Evolutionary conservation across 2,888 invertebrate genomes (phyloP).

Genomic region (Dynastes maya): DNA sequence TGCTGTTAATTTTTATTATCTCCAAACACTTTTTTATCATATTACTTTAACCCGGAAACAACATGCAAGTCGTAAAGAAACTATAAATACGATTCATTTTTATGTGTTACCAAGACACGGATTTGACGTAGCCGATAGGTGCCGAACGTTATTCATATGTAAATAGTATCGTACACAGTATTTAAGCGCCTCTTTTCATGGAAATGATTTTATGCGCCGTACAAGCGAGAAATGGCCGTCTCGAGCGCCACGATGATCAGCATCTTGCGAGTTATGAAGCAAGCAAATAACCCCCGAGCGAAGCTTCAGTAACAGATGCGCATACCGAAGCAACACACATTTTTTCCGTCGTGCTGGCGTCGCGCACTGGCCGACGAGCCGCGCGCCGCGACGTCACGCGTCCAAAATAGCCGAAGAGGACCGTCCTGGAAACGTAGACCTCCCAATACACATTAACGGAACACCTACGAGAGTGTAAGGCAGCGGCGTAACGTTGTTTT

Average conservation of each 20-base stretch:
- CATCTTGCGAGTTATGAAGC: not conserved
- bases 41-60: too few relatives aligned
- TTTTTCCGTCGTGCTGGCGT: conserved; percentile 43
- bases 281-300: not conserved
- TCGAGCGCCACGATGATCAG: conserved; percentile 7
- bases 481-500: conserved; percentile 15
- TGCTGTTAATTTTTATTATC: too few relatives aligned
- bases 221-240: not conserved
- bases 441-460: conserved; percentile 19
- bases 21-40: too few relatives aligned
- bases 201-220: not conserved
- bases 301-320: conserved; percentile 35
- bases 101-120: too few relatives aligned
- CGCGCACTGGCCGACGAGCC: conserved; percentile 25
- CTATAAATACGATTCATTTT: too few relatives aligned
- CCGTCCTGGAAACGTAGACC: conserved; percentile 56
- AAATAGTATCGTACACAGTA: not conserved
- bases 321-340: conserved; percentile 49
- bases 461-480: conserved; percentile 2
- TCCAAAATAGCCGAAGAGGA: conserved; percentile 58
- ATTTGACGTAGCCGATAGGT: too few relatives aligned
- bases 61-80: too few relatives aligned
- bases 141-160: too few relatives aligned
- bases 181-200: not conserved
- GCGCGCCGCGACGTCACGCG: conserved; percentile 59